Base-by-base conservation (phyloP, 1,140 invertebrate genomes). In the Drosophila subpulchrella region DNA sequence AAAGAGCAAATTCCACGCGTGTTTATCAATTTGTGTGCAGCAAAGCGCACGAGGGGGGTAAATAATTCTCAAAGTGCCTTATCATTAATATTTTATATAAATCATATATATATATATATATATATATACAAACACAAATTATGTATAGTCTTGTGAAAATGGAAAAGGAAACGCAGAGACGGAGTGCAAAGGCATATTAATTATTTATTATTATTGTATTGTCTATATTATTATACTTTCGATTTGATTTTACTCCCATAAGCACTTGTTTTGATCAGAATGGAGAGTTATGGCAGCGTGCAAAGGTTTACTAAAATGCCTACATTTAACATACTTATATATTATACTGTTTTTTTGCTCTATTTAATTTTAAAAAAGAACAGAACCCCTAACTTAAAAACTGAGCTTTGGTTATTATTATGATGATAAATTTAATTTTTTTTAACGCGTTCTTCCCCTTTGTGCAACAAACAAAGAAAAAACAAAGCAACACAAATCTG, bases 21-120 rank as follows among this genome's bases (percentile, higher is more conserved):
- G 58, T 61, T 61, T 15, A 61, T 61, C 36, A 61, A 60, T 50
- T 20, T 56, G 36, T 41, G 54, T 66, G 46, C 46, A 27, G 46
- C 46, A 48, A 13, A 24, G 13, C 46, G 24, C 24, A 67, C 48
- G 60, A 61, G 71, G 79, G 59, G 75, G 68, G 74, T 76, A 58
- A 78, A 65, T 75, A 88, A 86, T 86, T 86, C 83, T 86, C 83
- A 86, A 86, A 89, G 81, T 85, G 81, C 81, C 81, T 85, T 85
- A 85, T 85, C 84, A 59, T 76, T 76, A 86, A 78, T 86, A 84
- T 81, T 75, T 66, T 77, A 75, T 59, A 73, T 68, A 36, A 62
- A 79, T 55, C 61, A 60, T 60, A 61, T 46, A 42, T 36, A 42
- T n/a, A 42, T n/a, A 36, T 36, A 36, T 36, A 10, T 36, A 36